Percentiles rank a stretch among this genome's conserved stretches.
Evolutionary conservation across 2,113 vertebrate species (phyloP).

Genomic region (Paramormyrops kingsleyae): DNA sequence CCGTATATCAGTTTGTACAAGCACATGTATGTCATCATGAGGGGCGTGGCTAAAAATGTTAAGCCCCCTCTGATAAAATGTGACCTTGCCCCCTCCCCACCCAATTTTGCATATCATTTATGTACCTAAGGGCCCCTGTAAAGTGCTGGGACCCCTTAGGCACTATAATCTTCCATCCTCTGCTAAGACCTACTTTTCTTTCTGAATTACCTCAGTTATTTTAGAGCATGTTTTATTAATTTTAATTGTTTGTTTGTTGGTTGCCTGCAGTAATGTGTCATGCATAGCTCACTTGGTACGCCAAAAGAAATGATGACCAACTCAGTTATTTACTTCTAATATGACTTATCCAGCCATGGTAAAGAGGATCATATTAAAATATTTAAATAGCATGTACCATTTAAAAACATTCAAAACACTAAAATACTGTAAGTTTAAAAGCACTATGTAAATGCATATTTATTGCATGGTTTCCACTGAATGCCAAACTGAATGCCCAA

Average conservation of each 20-base stretch:
- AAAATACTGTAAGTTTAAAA: not conserved
- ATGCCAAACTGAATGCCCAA: not conserved
- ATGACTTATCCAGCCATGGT: too few species aligned
- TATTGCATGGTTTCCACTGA: not conserved
- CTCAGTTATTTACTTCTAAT: too few species aligned
- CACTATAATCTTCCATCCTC: not conserved
- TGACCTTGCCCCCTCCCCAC: not conserved
- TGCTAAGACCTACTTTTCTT: not conserved
- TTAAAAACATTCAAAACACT: not conserved
- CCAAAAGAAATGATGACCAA: not conserved
- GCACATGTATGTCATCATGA: too few species aligned
- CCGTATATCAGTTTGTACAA: not conserved
- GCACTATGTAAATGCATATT: not conserved
- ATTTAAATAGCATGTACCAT: not conserved
- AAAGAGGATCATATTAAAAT: not conserved
- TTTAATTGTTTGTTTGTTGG: not conserved
- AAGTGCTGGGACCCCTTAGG: too few species aligned
- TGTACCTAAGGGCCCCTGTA: too few species aligned
- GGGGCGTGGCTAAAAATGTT: too few species aligned
- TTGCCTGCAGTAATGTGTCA: not conserved
- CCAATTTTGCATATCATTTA: too few species aligned
- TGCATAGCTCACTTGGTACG: not conserved
- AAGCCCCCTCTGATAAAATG: not conserved
- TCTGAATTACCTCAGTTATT: not conserved
- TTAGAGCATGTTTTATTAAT: not conserved